Evolutionary conservation across 2,888 invertebrate genomes (phyloP).

Genomic region (Dorcus parallelipipedus): DNA sequence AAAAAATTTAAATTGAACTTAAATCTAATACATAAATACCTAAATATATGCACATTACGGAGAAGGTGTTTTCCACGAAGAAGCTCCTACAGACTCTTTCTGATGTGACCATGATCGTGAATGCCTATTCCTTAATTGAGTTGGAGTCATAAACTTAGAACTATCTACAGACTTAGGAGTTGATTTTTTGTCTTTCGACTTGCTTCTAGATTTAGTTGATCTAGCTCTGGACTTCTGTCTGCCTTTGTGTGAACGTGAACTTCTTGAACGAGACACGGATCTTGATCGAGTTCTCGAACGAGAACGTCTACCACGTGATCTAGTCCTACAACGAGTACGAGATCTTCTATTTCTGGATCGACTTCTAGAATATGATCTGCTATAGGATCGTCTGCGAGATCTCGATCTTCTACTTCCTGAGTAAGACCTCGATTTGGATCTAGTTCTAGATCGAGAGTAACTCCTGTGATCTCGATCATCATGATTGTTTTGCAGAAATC

Average conservation of each 20-base stretch:
- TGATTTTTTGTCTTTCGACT: slow-evolving; percentile 22
- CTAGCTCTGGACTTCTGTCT: slow-evolving; percentile 6
- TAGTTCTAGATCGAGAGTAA: slow-evolving; percentile 38
- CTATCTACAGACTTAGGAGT: slow-evolving; percentile 39
- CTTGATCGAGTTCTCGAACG: slow-evolving; percentile 25
- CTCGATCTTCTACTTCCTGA: slow-evolving; percentile 19
- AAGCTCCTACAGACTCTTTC: slow-evolving; percentile 41
- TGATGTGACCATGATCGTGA: slow-evolving; percentile 64
- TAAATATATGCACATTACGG: neutral
- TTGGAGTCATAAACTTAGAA: slow-evolving; percentile 42
- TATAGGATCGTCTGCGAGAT: slow-evolving; percentile 22
- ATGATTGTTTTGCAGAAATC: slow-evolving; percentile 55
- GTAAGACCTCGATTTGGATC: slow-evolving; percentile 23
- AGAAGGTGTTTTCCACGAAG: slow-evolving; percentile 56
- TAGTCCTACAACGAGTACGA: slow-evolving; percentile 29
- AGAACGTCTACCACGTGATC: slow-evolving; percentile 32
- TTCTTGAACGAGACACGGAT: slow-evolving; percentile 23
- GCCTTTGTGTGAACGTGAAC: slow-evolving; percentile 11
- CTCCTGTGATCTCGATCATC: slow-evolving; percentile 53
- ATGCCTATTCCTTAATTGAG: slow-evolving; percentile 40
- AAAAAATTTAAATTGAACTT: no score
- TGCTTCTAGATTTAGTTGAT: slow-evolving; percentile 17
- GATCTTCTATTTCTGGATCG: slow-evolving; percentile 28
- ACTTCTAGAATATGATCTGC: slow-evolving; percentile 29
- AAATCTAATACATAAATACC: no score